Percentiles rank a stretch among this genome's conserved stretches.
Evolutionary conservation across 30 jellyfish, hydroid and myxozoan genomes (phyloP).

Genomic region (Aurelia sp.): DNA sequence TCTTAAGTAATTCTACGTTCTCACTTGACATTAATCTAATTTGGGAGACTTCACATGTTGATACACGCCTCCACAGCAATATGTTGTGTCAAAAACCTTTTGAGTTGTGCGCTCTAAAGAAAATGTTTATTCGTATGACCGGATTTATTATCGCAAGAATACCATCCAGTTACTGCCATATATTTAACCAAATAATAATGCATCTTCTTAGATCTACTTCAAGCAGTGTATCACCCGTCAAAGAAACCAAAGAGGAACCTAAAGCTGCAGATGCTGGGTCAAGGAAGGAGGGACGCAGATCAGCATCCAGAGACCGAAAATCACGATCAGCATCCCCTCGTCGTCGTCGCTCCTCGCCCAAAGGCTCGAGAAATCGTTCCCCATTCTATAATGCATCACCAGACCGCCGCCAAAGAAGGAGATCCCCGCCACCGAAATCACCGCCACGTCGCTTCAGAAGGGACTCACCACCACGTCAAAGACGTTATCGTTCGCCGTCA

Average conservation of each 20-base stretch:
- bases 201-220: conserved; percentile 17
- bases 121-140: too few relatives aligned
- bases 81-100: too few relatives aligned
- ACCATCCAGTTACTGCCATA: too few relatives aligned
- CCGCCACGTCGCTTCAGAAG: conserved; percentile 77
- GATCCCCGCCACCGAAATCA: conserved; percentile 58
- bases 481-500: conserved; percentile 67
- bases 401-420: conserved; percentile 39
- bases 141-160: too few relatives aligned
- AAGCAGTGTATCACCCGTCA: conserved; percentile 54
- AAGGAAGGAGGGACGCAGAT: not conserved
- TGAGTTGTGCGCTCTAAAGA: too few relatives aligned
- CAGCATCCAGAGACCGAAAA: conserved; percentile 18
- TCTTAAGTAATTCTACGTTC: too few relatives aligned
- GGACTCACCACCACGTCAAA: conserved; percentile 63
- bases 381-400: conserved; percentile 38
- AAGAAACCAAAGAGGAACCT: conserved; percentile 6
- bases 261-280: conserved; percentile 5
- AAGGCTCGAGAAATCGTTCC: conserved; percentile 60
- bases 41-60: too few relatives aligned
- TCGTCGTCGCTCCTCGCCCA: conserved; percentile 61
- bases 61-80: too few relatives aligned
- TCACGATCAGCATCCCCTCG: conserved; percentile 61
- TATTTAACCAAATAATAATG: too few relatives aligned
- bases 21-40: too few relatives aligned